Evolutionary conservation across 2,888 invertebrate species (phyloP).

Genomic region (Rhopalosiphum nymphaeae): DNA sequence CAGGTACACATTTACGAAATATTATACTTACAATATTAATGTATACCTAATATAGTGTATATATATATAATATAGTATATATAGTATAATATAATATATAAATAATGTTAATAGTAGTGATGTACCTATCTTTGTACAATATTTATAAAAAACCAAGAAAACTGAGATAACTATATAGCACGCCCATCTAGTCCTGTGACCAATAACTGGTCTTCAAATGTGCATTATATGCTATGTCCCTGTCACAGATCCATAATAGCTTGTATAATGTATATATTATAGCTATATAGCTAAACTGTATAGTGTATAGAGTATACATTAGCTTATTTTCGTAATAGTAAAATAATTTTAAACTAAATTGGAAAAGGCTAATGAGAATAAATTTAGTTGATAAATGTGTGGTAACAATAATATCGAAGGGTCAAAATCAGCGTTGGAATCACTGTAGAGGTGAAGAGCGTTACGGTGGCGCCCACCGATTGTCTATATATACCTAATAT

Average conservation of each 20-base stretch:
- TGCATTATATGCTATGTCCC: background rate
- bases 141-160: too few relatives aligned
- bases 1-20: slow-evolving; percentile 18
- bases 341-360: background rate
- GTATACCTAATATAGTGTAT: background rate
- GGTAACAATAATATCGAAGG: background rate
- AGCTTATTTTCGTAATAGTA: background rate
- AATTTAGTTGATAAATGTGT: background rate
- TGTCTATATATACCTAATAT: slow-evolving; percentile 17
- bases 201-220: background rate
- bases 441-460: background rate
- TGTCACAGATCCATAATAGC: background rate
- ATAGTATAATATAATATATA: background rate
- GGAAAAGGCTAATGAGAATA: background rate
- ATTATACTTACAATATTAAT: background rate
- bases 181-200: background rate
- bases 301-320: background rate
- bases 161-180: background rate
- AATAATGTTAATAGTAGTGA: background rate
- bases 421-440: slow-evolving; percentile 16
- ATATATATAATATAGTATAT: background rate
- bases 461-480: slow-evolving; percentile 29
- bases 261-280: too few relatives aligned
- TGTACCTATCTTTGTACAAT: background rate
- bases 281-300: background rate